Base-by-base conservation (phyloP, 2,888 invertebrate genomes). In the Harpalus rubripes region DNA sequence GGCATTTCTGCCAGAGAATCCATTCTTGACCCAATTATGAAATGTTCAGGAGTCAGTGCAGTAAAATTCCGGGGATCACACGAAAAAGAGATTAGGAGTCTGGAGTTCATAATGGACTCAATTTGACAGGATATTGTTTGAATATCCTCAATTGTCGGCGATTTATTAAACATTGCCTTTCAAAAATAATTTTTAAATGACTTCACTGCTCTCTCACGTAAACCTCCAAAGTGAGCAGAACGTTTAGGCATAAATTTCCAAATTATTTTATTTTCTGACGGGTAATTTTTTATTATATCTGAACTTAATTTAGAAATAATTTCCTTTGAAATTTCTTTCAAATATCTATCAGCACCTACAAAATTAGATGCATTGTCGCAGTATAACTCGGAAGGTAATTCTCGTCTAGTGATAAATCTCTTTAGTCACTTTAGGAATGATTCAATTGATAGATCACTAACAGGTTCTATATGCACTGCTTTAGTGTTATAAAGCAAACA, bases 381-480 rank as follows among this genome's bases (percentile, higher is more conserved):
- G 39, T 61, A 78, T 8, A 86, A 12, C 3, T 65, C 32, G 1
- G 83, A 61, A n/a, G 84, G 80, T 12, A 85, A 84, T 32, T 86
- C 86, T 79, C 87, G 83, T 18, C 87, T 41, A 4, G 86, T 79
- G 5, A 81, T 79, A 68, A 86, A 87, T 41, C 86, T 85, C 7
- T 85, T 76, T 2, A 86, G 26, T 8, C 85, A 81, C n/a, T 86
- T 84, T 15, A 87, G 8, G 39, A 87, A 87, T 0, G 86, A 68
- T 68, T 87, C 86, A 3, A 86, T 86, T 4, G 86, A 86, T 0
- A 87, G 63, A 8, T 85, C 83, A 0, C 85, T 84, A 0, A 86
- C 86, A 0, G 86, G 56, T 65, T 89, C 89, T 16, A 89, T 32
- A 65, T 90, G 89, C 1, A 89, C 86, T 5, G 89, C 89, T 72